Evolutionary conservation across 2,888 invertebrate species (phyloP), one percentile per base, ranked within the genome.

Genomic region (Pammene aurita): DNA sequence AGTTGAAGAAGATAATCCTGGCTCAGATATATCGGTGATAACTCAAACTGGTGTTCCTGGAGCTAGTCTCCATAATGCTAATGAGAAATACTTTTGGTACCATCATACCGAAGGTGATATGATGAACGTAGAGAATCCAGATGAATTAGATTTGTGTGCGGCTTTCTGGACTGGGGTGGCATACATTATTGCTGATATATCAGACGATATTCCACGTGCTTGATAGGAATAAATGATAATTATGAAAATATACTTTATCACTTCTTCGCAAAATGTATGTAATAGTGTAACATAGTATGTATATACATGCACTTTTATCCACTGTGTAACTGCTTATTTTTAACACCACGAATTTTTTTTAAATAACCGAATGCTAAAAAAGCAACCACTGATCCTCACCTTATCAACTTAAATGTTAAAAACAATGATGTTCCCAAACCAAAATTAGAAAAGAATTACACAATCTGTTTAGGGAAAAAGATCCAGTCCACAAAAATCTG

Each of bases 61-160:
- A 16, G 96, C 94, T 0, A 94, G 95, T 74, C 89, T 97, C 2
- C 82, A 94, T 68, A 97, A 95, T 75, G 93, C 93, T 11, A 95
- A 96, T 80, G 94, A 94, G 26, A 93, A 92, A 73, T 97, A 97
- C 83, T 94, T 93, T 73, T 93, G 93, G 93, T 96, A 94, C 81
- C 97, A 97, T 85, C 97, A 97, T 80, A 93, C 95, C 0, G 93
- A 95, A 74, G 97, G 95, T 0, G 97, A 97, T 80, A 96, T 95
- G 0, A 96, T 97, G 95, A 93, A 95, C 67, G 95, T 96, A 0
- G 94, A 96, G 80, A 93, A 95, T 86, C 93, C 96, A 0, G 92
- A 93, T 35, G 93, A 93, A 63, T 88, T 97, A 67, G 96, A 97
- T 85, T 92, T 94, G 74, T 94, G 95, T 73, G 93, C 96, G 11